Evolutionary conservation across 2,113 vertebrate genomes (phyloP), one percentile per base, ranked within the genome.

Genomic region (Fregata magnificens): DNA sequence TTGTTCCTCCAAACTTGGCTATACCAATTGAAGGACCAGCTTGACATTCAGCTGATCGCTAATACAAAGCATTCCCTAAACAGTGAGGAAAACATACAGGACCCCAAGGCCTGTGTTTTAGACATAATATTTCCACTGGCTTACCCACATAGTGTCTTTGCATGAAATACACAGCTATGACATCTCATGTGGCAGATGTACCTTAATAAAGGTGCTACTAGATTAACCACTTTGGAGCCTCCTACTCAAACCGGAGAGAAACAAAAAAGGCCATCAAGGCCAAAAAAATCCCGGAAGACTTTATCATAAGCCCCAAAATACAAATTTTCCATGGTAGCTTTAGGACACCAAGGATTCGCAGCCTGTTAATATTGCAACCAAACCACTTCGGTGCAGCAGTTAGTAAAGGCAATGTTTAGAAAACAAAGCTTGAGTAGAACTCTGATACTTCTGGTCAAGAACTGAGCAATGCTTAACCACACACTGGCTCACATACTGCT

Each of bases 201-300:
- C 56, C 52, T 69, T 38, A 40, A 77, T 58, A 73, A 84, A 84
- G 16, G 24, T 38, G 16, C 18, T 44, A 7, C 26, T 59, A 26
- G 26, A n/a, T 87, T 19, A 38, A 67, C 70, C 28, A 61, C 31
- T 88, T 63, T 4, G 15, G 13, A 70, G 38, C 24, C 31, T 82
- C 9, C 50, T 28, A 18, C 49, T 88, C 26, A 52, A 70, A 49
- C 4, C 4, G 3, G 8, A 88, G 65, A 65, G 40, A 65, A 88
- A 78, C 34, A 45, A 45, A 97, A 98, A 98, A 97, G 93, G 96
- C 96, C 96, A 97, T 97, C 96, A 98, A 98, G 97, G 98, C 96
- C 96, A 98, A 98, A 96, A 96, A 96, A 86, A 92, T 8, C 36
- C 96, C 95, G 90, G 88, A 92, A 62, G 95, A 97, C 83, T 82